Evolutionary conservation across 2,797 vertebrate species (phyloP), one percentile per base, ranked within the genome.

Genomic region (Borostomias antarcticus): DNA sequence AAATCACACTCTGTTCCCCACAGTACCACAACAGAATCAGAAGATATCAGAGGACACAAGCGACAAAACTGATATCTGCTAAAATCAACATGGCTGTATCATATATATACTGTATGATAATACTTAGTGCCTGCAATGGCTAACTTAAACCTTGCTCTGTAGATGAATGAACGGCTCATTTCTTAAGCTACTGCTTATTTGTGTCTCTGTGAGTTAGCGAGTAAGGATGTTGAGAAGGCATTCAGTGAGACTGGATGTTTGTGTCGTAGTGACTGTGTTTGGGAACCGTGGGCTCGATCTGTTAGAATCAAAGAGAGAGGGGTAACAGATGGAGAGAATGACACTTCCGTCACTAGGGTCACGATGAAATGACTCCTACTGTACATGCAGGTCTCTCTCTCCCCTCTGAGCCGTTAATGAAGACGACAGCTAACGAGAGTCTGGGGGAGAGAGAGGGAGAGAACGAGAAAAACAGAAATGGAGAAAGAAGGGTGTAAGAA

Each of bases 341-440:
- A 91, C 89, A 90, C 88, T 90, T 90, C 87, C 82, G 80, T 84
- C 78, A 88, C 88, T 76, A 66, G 79, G 85, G 88, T 92, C 90
- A 92, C 92, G 89, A 91, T 91, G 88, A 89, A 85, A 84, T 80
- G 78, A 85, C 89, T 91, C 85, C 85, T n/a, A n/a, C n/a, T n/a
- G n/a, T n/a, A n/a, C n/a, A n/a, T n/a, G n/a, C 77, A 70, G 86
- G 87, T 85, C 86, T 83, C 76, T 86, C 86, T 91, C 90, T 86
- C 82, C 86, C 80, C 87, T 88, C 86, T 86, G 88, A 91, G 85
- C 92, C 89, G 82, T 89, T 93, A 93, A 92, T 93, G 92, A 91
- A 91, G 89, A 92, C 89, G 89, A 91, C 88, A 91, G 88, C 86
- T 92, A 92, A 92, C 89, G 90, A 91, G 85, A 90, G 90, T 91